These are phyloP conservation scores for Muraenolepis orangiensis DNA, from an alignment of 2,797 vertebrate genomes.

Conservation along the genomic window DNA sequence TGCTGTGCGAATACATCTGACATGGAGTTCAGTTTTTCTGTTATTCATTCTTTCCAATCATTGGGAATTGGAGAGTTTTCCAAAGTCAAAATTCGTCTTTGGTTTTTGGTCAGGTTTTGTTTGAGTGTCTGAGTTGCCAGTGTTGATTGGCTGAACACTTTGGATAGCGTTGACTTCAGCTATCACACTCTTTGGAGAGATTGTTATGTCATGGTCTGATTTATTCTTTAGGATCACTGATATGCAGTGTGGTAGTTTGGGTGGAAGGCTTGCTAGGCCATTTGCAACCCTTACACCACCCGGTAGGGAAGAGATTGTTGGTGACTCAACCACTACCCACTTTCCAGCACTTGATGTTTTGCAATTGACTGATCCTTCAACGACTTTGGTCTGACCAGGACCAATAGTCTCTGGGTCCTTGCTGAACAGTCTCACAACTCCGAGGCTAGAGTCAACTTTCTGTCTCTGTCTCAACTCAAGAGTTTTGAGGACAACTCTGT, in stretches of 20 bases:
- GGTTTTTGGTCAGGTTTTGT: constrained; percentile 2
- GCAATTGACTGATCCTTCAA: constrained; percentile 21
- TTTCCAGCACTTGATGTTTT: constrained; percentile 1
- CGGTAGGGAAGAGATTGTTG: too few species aligned
- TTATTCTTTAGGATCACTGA: constrained; percentile 33
- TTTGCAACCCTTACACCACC: constrained; percentile 17
- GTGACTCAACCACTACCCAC: too few species aligned
- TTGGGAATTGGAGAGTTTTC: too few species aligned
- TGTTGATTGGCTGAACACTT: constrained; percentile 11
- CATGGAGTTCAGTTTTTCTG: too few species aligned
- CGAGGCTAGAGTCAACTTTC: constrained; percentile 2
- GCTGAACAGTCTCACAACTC: constrained; percentile 17
- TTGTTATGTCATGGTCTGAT: constrained; percentile 24
- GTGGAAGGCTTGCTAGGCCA: constrained; percentile 1
- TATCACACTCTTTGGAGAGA: constrained; percentile 14
- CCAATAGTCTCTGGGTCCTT: constrained; percentile 12
- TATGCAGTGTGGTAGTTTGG: constrained; percentile 12
- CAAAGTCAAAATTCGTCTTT: too few species aligned
- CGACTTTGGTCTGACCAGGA: constrained; percentile 23
- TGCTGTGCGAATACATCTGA: constrained; percentile 25
- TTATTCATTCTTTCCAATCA: too few species aligned
- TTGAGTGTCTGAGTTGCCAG: neutral
- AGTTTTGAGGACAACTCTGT: constrained; percentile 19
- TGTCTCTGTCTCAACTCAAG: constrained; percentile 21
- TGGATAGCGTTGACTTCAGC: neutral